Evolutionary conservation across 1,140 invertebrate species (phyloP).

Genomic region (Campoletis sonorensis): DNA sequence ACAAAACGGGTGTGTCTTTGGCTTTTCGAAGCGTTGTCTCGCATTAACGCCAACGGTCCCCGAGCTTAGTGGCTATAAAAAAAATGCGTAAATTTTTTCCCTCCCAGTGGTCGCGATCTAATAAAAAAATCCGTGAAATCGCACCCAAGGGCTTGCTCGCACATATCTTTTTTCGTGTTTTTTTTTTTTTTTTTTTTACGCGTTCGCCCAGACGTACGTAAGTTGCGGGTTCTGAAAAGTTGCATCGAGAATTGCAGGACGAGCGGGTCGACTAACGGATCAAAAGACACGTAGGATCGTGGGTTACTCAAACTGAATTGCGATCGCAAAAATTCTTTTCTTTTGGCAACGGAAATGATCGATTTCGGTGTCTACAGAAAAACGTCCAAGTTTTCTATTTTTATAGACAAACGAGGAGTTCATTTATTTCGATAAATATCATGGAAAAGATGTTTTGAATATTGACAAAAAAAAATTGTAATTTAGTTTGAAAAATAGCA

Average conservation of each 20-base stretch:
- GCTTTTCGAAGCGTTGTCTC: neutral
- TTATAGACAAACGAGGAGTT: too few relatives aligned
- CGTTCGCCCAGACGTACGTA: neutral
- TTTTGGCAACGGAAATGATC: neutral
- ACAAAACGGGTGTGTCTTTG: conserved; percentile 3
- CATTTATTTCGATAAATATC: too few relatives aligned
- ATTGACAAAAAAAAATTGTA: too few relatives aligned
- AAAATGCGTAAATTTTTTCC: neutral
- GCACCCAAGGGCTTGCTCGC: neutral
- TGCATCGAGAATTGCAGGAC: conserved; percentile 1
- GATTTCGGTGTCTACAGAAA: neutral
- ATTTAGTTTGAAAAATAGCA: too few relatives aligned
- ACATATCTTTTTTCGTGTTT: neutral
- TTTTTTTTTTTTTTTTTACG: neutral
- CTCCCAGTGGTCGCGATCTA: neutral
- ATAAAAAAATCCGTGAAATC: neutral
- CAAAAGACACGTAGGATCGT: neutral
- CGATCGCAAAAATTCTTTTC: neutral
- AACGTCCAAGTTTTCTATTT: too few relatives aligned
- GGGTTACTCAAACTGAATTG: conserved; percentile 1
- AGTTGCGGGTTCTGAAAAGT: neutral
- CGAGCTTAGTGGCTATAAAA: neutral
- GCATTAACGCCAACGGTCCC: neutral
- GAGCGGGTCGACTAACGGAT: conserved; percentile 20
- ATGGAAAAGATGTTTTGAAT: too few relatives aligned